These are phyloP conservation scores for Desmophyllum pertusum DNA, from an alignment of 92 coral and sea anemone genomes.

Conservation along the genomic window DNA sequence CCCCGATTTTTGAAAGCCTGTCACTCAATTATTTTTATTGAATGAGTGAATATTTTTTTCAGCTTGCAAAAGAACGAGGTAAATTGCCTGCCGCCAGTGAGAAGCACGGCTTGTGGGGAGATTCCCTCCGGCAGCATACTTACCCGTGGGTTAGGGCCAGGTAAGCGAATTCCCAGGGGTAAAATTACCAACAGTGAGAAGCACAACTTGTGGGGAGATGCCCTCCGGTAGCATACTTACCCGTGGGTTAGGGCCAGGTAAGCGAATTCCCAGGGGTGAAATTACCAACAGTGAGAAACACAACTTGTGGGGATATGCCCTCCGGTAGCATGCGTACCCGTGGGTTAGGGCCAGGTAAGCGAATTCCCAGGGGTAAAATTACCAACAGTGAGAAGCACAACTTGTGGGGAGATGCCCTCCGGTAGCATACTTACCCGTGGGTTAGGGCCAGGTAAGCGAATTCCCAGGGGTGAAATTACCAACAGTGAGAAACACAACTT, in stretches of 20 bases:
- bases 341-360: conserved; percentile 59
- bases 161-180: conserved; percentile 7
- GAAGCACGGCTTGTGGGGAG: conserved; percentile 76
- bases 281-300: neutral
- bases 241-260: conserved; percentile 66
- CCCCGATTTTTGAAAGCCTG: too few species aligned
- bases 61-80: conserved; percentile 83
- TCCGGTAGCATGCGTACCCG: conserved; percentile 51
- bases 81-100: conserved; percentile 68
- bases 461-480: neutral
- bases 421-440: conserved; percentile 55
- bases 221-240: conserved; percentile 50
- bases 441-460: conserved; percentile 49
- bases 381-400: neutral
- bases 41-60: neutral
- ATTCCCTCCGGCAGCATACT: conserved; percentile 53
- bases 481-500: neutral
- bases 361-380: neutral
- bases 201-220: conserved; percentile 63
- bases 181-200: neutral
- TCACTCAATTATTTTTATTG: too few species aligned
- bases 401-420: conserved; percentile 71
- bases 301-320: conserved; percentile 68
- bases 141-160: conserved; percentile 61
- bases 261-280: neutral